phyloP scores from a whole-genome alignment of 2,113 vertebrate genomes.

The Quiscalus mexicanus region DNA sequence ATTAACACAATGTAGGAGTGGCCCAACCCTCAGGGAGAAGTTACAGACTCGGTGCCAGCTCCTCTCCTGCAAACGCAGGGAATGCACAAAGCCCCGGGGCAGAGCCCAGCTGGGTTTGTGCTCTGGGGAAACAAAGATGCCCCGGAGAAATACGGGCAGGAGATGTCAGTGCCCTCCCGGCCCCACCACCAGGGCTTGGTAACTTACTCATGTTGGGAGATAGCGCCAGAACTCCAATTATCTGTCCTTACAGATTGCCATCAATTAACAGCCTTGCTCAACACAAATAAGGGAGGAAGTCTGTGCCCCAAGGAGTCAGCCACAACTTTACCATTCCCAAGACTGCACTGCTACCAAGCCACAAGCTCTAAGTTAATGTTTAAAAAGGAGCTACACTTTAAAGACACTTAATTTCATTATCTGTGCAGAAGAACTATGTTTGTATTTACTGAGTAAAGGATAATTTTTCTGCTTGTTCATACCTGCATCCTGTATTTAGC shows the following conservation, averaged over 20 bases:
- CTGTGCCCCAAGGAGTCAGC: background rate
- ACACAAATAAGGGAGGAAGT: background rate
- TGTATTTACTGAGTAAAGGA: background rate
- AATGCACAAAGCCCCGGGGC: background rate
- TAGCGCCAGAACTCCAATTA: background rate
- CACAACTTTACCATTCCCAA: background rate
- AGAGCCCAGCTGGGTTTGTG: background rate
- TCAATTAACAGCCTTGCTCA: background rate
- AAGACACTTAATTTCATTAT: background rate
- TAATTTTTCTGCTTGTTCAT: background rate
- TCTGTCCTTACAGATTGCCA: background rate
- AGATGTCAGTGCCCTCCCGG: background rate
- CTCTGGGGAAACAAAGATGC: background rate
- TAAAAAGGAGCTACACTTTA: background rate
- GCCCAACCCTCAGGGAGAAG: background rate
- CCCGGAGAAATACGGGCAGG: background rate
- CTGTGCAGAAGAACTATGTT: background rate
- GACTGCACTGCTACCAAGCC: background rate
- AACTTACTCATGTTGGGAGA: background rate
- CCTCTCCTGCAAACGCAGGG: background rate
- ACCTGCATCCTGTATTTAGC: background rate
- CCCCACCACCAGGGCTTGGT: accelerated
- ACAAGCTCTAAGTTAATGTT: background rate
- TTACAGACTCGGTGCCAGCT: background rate
- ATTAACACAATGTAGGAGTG: background rate